Evolutionary conservation across 2,113 vertebrate species (phyloP).

Genomic region (Haplochromis vanheusdeni): DNA sequence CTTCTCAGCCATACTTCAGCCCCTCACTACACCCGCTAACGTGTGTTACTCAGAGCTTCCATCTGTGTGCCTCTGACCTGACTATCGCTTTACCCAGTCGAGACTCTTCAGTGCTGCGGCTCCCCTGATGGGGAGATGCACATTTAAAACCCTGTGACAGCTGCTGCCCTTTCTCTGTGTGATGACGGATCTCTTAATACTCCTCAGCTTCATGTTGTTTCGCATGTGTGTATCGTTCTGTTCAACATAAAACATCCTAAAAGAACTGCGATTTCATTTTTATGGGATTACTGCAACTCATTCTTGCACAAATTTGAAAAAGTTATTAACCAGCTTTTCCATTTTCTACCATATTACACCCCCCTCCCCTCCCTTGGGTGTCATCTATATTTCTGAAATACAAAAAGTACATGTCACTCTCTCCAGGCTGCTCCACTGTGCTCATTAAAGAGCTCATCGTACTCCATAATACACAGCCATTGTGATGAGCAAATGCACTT

Average conservation of each 20-base stretch:
- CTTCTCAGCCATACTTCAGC: slow-evolving; percentile 38
- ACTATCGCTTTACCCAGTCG: slow-evolving; percentile 28
- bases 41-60: slow-evolving; percentile 27
- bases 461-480: not conserved
- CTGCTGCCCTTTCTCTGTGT: slow-evolving; percentile 2
- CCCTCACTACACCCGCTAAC: not conserved
- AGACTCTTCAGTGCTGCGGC: not conserved
- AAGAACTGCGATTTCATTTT: not conserved
- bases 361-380: not conserved
- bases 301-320: not conserved
- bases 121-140: slow-evolving; percentile 15
- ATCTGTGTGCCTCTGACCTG: slow-evolving; percentile 22
- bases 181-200: not conserved
- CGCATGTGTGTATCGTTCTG: not conserved
- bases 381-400: not conserved
- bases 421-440: not conserved
- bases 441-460: slow-evolving; percentile 28
- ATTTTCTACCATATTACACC: not conserved
- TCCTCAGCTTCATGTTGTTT: not conserved
- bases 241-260: not conserved
- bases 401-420: not conserved
- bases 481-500: slow-evolving; percentile 14
- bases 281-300: not conserved
- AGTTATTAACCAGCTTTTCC: not conserved
- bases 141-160: slow-evolving; percentile 21